Evolutionary conservation across 2,113 vertebrate species (phyloP).

Genomic region (Phylloscopus trochiloides): DNA sequence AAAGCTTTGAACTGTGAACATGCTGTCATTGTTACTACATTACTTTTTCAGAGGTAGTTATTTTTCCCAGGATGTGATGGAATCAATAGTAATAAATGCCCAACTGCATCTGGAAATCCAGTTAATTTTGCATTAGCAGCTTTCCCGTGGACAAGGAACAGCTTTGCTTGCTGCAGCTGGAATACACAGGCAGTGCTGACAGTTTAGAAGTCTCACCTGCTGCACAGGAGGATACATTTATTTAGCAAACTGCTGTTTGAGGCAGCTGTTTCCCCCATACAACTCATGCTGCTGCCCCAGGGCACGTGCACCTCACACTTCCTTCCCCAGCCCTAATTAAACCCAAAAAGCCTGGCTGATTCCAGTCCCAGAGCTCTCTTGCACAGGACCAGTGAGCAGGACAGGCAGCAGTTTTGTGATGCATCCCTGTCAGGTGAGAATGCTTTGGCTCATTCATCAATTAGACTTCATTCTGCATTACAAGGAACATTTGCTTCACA

Average conservation of each 20-base stretch:
- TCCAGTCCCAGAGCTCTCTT: neutral
- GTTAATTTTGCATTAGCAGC: neutral
- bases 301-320: fast-evolving
- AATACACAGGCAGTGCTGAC: neutral
- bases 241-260: neutral
- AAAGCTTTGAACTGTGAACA: neutral
- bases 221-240: neutral
- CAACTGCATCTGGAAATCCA: neutral
- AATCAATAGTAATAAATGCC: neutral
- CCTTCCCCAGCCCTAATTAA: neutral
- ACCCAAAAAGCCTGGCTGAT: neutral
- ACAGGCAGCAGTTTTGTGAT: neutral
- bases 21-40: neutral
- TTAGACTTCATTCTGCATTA: neutral
- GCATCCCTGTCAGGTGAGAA: neutral
- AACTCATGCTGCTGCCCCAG: fast-evolving
- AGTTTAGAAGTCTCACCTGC: neutral
- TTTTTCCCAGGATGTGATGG: neutral
- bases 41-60: neutral
- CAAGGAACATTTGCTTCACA: neutral
- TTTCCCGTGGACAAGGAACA: neutral
- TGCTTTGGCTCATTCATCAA: neutral
- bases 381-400: neutral
- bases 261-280: neutral
- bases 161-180: neutral